Evolutionary conservation across 2,797 vertebrate species (phyloP).

Genomic region (Dendrocincla tyrannina): DNA sequence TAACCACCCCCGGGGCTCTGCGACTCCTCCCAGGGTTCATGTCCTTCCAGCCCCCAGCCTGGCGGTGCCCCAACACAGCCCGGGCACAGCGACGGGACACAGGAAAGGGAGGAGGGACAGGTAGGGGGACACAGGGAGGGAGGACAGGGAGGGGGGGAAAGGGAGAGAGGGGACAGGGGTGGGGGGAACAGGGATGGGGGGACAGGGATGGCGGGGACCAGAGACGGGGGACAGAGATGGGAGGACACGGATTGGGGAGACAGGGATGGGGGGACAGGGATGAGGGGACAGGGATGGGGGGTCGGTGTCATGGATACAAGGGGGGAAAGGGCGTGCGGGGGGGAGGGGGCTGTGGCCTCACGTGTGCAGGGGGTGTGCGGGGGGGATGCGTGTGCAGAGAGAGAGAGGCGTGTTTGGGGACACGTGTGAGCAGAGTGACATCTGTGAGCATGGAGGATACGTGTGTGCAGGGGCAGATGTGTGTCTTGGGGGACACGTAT

Average conservation of each 20-base stretch:
- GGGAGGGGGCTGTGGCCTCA: neutral
- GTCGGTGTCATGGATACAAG: neutral
- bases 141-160: too few relatives aligned
- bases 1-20: neutral
- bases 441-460: too few relatives aligned
- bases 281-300: neutral
- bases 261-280: too few relatives aligned
- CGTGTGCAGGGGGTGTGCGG: neutral
- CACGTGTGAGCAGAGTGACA: too few relatives aligned
- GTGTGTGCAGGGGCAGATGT: neutral
- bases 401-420: neutral
- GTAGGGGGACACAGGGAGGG: too few relatives aligned
- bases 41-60: neutral
- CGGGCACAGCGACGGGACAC: neutral
- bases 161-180: too few relatives aligned
- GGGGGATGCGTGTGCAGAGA: neutral
- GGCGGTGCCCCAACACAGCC: neutral
- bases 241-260: too few relatives aligned
- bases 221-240: too few relatives aligned
- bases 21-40: neutral
- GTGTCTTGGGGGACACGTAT: neutral
- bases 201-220: too few relatives aligned
- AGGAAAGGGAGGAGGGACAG: too few relatives aligned
- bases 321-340: neutral
- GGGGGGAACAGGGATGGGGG: too few relatives aligned